These are phyloP conservation scores for Megaustenia siamemsis DNA, from an alignment of 2,888 invertebrate species.

Conservation along the genomic window DNA sequence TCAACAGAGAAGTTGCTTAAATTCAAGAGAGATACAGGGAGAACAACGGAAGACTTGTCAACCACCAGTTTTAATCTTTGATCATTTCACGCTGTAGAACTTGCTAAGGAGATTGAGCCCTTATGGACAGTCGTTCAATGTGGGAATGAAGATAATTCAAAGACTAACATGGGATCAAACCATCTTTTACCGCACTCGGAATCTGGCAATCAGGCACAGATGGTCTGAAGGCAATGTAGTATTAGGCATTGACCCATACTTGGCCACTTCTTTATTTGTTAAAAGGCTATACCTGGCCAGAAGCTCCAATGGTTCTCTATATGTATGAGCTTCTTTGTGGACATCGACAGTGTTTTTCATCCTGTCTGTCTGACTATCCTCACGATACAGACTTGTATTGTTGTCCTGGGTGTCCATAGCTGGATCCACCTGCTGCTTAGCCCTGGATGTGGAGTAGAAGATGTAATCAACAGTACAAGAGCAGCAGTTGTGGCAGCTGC, in stretches of 20 bases:
- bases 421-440: not conserved
- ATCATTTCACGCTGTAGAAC: no score
- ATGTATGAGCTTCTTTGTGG: not conserved
- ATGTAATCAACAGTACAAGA: conserved; percentile 89
- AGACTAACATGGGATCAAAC: no score
- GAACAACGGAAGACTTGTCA: no score
- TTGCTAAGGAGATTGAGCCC: no score
- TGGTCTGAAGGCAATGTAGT: conserved; percentile 75
- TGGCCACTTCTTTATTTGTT: conserved; percentile 83
- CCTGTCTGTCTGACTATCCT: not conserved
- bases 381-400: not conserved
- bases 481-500: conserved; percentile 90
- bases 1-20: no score
- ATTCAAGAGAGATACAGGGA: no score
- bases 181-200: conserved; percentile 56
- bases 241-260: conserved; percentile 87
- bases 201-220: conserved; percentile 72
- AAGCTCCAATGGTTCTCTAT: conserved; percentile 81
- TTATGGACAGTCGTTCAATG: no score
- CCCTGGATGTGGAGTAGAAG: conserved; percentile 83
- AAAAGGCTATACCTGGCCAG: conserved; percentile 86
- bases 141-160: no score
- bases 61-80: no score
- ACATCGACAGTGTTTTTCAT: not conserved
- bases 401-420: no score